Base-by-base conservation (phyloP, 2,113 vertebrate species). In the Nibea coibor region DNA sequence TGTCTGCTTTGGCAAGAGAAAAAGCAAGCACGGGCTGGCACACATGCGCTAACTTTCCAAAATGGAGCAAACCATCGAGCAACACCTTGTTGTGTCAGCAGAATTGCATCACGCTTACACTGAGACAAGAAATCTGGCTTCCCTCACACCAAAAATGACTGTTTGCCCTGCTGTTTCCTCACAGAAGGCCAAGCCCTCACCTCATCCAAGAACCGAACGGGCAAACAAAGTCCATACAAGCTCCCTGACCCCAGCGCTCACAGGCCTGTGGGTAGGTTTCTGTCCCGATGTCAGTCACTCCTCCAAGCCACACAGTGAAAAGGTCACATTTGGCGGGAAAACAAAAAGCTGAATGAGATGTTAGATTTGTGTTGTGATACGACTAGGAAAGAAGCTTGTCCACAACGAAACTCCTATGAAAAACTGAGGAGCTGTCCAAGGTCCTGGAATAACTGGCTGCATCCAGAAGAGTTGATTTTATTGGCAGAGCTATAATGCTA, bases 191-290 rank as follows among this genome's bases (percentile, higher is more conserved):
- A 93, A 89, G 89, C 69, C 81, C 81, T 93, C 81, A 83, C 87
- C 91, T 91, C 92, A 80, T 81, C 92, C 93, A 94, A 94, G 93
- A 93, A 84, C 89, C 93, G 92, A 92, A 90, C 91, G 61, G 86
- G 89, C 92, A 95, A 94, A 94, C 92, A 92, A 84, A 94, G 88
- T 88, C 90, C 92, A 51, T 89, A 91, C 93, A 94, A 91, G 91
- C 90, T 93, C 78, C 85, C 92, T 88, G 92, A 94, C 92, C 91
- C 91, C 92, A 93, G 93, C 93, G 81, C 93, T 94, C 93, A 95
- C 85, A 95, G 94, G 94, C 94, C 94, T 93, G 94, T 95, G 94
- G 94, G 94, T 95, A 95, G 92, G 94, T 95, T 78, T 80, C 80
- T 87, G 80, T 75, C 89, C 91, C 11, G 39, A 78, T 58, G 75